A percentile compares a stretch with the other conserved stretches of the same genome.
phyloP scores from a whole-genome alignment of 2,888 invertebrate species.

The Cephus pygmeus region DNA sequence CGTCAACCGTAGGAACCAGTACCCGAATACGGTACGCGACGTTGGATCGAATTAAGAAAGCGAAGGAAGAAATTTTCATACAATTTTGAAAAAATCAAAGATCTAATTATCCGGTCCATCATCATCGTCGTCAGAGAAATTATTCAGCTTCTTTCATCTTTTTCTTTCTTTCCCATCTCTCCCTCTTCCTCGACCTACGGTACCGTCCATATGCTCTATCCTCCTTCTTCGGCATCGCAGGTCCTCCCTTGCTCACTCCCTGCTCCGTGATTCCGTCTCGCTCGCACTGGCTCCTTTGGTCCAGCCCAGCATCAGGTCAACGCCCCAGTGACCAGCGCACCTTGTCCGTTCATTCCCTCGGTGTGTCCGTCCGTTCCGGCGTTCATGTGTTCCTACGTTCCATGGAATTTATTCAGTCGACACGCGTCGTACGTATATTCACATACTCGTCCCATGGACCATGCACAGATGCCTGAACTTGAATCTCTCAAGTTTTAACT shows the following conservation, averaged over 20 bases:
- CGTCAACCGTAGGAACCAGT: not conserved
- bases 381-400: conserved; percentile 18
- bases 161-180: conserved; percentile 3
- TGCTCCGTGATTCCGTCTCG: conserved; percentile 35
- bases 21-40: not conserved
- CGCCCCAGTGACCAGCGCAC: conserved; percentile 64
- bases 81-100: not conserved
- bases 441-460: conserved; percentile 5
- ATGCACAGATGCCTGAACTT: not conserved
- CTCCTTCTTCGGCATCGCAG: not conserved
- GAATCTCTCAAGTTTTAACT: not conserved
- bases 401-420: conserved; percentile 22
- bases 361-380: conserved; percentile 28
- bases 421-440: conserved; percentile 15
- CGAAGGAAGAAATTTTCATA: not conserved
- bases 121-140: not conserved
- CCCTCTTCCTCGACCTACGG: conserved; percentile 15
- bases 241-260: conserved; percentile 11
- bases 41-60: not conserved
- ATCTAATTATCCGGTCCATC: not conserved
- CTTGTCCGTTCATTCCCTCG: conserved; percentile 44
- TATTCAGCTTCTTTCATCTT: not conserved
- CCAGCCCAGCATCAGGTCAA: conserved; percentile 60
- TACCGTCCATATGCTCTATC: not conserved
- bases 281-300: conserved; percentile 54